phyloP scores from a whole-genome alignment of 2,113 vertebrate species.

The Barbus barbus region DNA sequence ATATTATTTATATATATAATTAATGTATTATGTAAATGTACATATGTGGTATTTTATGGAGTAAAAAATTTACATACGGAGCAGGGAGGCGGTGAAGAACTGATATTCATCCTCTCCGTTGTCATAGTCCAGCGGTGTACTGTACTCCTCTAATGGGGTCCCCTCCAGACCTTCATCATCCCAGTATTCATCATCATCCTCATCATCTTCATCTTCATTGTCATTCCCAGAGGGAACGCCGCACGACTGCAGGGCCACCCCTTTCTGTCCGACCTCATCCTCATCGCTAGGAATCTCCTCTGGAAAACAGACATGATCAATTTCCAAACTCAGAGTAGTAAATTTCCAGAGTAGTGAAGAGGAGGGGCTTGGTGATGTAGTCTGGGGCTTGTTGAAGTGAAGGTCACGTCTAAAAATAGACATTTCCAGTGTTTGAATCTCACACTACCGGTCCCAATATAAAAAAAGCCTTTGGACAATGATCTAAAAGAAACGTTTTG shows the following conservation, averaged over 20 bases:
- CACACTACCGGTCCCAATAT: not conserved
- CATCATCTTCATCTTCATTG: constrained; percentile 75
- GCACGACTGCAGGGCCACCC: constrained; percentile 76
- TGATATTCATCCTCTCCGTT: constrained; percentile 93
- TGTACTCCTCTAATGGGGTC: constrained; percentile 93
- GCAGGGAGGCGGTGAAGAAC: constrained; percentile 89
- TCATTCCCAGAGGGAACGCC: constrained; percentile 60
- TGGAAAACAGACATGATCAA: constrained; percentile 57
- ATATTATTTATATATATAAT: not conserved
- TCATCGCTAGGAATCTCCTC: constrained; percentile 97
- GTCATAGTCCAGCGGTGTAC: constrained; percentile 91
- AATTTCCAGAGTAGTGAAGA: not conserved
- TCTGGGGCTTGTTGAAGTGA: not conserved
- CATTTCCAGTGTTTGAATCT: not conserved
- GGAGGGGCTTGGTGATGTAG: not conserved
- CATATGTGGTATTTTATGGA: not conserved
- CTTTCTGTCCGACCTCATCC: constrained; percentile 81
- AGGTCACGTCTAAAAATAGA: constrained; percentile 21
- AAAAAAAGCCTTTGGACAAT: not conserved
- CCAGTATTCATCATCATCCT: constrained; percentile 91
- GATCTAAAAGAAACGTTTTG: not conserved
- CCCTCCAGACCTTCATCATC: constrained; percentile 93
- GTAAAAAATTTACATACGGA: constrained; percentile 75
- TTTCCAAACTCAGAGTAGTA: not conserved
- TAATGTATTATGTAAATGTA: not conserved